A percentile compares a stretch with the other conserved stretches of the same genome.
These are phyloP conservation scores for Carollia perspicillata DNA, from an alignment of 2,113 vertebrate genomes.

Conservation along the genomic window DNA sequence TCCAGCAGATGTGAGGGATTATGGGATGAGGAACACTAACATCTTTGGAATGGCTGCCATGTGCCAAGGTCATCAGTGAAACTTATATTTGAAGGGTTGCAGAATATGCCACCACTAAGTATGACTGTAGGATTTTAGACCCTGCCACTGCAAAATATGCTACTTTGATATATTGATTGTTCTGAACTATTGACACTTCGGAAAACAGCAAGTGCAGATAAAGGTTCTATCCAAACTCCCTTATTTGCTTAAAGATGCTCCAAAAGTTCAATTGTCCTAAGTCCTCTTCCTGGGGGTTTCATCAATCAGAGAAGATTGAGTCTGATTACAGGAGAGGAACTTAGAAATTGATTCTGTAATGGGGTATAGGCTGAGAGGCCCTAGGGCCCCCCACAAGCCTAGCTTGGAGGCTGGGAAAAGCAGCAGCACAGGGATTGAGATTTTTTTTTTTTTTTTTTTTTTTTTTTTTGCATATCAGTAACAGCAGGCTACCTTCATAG, in stretches of 20 bases:
- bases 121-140: neutral
- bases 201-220: neutral
- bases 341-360: neutral
- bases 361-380: too few species aligned
- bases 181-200: neutral
- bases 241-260: neutral
- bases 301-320: neutral
- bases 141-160: neutral
- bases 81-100: neutral
- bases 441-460: too few species aligned
- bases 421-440: too few species aligned
- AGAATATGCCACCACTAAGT: neutral
- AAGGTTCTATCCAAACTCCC: neutral
- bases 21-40: too few species aligned
- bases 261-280: neutral
- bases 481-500: too few species aligned
- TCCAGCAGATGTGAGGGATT: neutral
- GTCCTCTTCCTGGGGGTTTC: neutral
- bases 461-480: too few species aligned
- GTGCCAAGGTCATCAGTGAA: neutral
- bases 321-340: neutral
- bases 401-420: too few species aligned
- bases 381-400: too few species aligned
- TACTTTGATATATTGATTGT: neutral
- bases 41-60: neutral